A percentile compares a stretch with the other conserved stretches of the same genome.
Conservation (phyloP, 2,113 vertebrate species). For the Pteronura brasiliensis region DNA sequence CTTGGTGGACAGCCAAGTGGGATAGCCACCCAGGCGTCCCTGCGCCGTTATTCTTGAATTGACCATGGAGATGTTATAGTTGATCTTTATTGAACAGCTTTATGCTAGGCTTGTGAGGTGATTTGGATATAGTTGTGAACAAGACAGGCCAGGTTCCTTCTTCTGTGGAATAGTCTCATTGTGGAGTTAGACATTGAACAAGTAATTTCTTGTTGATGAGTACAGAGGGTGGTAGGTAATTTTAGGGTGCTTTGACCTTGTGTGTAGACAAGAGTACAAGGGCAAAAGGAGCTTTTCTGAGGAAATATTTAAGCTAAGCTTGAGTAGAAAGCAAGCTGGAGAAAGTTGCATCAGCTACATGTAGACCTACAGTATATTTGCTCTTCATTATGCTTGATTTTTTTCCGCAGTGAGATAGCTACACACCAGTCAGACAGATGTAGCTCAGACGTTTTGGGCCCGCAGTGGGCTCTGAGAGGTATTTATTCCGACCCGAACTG, state of each 20-base stretch:
- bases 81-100: slow-evolving; percentile 18
- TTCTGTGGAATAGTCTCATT: neutral
- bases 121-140: neutral
- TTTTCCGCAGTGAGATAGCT: neutral
- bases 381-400: neutral
- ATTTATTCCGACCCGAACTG: neutral
- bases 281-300: slow-evolving; percentile 22
- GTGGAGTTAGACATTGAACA: neutral
- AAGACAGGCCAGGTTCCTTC: neutral
- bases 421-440: neutral
- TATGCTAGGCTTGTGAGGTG: neutral
- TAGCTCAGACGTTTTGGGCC: neutral
- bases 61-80: neutral
- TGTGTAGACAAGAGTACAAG: neutral
- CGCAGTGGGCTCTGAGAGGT: slow-evolving; percentile 11
- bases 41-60: neutral
- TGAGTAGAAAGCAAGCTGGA: slow-evolving; percentile 18
- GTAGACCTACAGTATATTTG: neutral
- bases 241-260: neutral
- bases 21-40: neutral
- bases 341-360: neutral
- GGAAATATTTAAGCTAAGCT: slow-evolving; percentile 12
- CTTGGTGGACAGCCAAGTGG: neutral
- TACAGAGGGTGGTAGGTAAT: neutral
- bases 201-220: slow-evolving; percentile 19